These are phyloP conservation scores for Willowsia nigromaculata DNA, from an alignment of 2,888 invertebrate genomes.

Conservation along the genomic window DNA sequence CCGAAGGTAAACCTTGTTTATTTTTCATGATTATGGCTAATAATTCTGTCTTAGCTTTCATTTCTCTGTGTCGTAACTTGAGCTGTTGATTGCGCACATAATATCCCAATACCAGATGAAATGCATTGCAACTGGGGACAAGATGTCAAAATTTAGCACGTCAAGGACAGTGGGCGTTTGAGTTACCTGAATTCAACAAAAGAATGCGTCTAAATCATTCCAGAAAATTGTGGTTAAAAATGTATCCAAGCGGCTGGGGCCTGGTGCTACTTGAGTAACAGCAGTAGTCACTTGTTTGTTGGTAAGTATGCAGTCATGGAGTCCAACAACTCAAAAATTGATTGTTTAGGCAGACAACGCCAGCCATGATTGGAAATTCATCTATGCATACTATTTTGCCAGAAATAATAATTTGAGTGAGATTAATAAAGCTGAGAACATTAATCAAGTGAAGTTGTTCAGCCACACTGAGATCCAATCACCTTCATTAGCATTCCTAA, in stretches of 20 bases:
- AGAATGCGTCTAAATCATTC: slow-evolving; percentile 49
- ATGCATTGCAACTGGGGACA: slow-evolving; percentile 6
- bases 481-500: slow-evolving; percentile 47
- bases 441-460: slow-evolving; percentile 16
- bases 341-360: too few relatives aligned
- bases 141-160: slow-evolving; percentile 48
- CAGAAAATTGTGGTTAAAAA: slow-evolving; percentile 12
- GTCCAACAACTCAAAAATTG: too few relatives aligned
- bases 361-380: too few relatives aligned
- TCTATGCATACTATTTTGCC: too few relatives aligned
- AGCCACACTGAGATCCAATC: slow-evolving; percentile 15
- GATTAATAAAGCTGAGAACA: slow-evolving; percentile 12
- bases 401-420: neutral
- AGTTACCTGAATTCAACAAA: slow-evolving; percentile 30
- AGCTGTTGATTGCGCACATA: neutral
- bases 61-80: slow-evolving; percentile 19
- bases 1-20: slow-evolving; percentile 11
- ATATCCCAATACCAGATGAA: neutral
- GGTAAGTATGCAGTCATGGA: too few relatives aligned
- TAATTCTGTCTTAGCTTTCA: slow-evolving; percentile 16
- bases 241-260: neutral
- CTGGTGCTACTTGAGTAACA: too few relatives aligned
- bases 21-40: slow-evolving; percentile 16
- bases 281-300: too few relatives aligned
- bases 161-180: slow-evolving; percentile 63